These are phyloP conservation scores for Adrianichthys oophorus DNA, from an alignment of 2,797 vertebrate species.

Conservation along the genomic window DNA sequence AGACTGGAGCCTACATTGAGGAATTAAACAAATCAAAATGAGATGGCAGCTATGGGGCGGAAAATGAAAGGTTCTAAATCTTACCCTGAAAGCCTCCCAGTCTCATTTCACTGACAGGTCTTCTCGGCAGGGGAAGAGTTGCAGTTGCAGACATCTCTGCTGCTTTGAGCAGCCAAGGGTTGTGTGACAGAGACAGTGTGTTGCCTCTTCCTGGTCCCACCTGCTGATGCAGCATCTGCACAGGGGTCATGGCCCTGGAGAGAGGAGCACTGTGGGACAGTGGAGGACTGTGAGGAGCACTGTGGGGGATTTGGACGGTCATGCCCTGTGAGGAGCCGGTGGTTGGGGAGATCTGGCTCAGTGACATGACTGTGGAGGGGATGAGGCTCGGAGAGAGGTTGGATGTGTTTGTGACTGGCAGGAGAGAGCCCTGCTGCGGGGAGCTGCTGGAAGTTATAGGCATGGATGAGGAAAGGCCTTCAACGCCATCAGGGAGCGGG, in stretches of 20 bases:
- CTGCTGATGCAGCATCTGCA: constrained; percentile 71
- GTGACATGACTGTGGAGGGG: constrained; percentile 73
- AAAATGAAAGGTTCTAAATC: neutral
- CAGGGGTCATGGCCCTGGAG: constrained; percentile 79
- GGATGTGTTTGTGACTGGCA: constrained; percentile 62
- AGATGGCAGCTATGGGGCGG: neutral
- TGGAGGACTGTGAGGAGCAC: constrained; percentile 78
- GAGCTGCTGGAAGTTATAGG: constrained; percentile 42
- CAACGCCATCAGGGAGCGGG: constrained; percentile 43
- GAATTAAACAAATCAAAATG: neutral
- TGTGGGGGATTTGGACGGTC: constrained; percentile 69
- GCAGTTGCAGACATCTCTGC: constrained; percentile 77
- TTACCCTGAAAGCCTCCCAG: constrained; percentile 78
- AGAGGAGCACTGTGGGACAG: constrained; percentile 81
- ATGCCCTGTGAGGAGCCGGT: constrained; percentile 68
- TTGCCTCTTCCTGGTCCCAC: constrained; percentile 55
- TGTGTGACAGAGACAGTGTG: constrained; percentile 56
- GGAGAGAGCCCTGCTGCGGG: constrained; percentile 57
- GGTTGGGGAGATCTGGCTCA: constrained; percentile 63
- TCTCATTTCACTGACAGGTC: constrained; percentile 77
- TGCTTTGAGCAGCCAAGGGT: constrained; percentile 69
- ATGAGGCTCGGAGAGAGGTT: constrained; percentile 74
- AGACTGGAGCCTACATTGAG: constrained; percentile 73
- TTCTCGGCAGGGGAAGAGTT: constrained; percentile 82
- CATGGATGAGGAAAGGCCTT: constrained; percentile 44